Evolutionary conservation across 2,888 invertebrate species (phyloP).

Genomic region (Dysmachus trigonus): DNA sequence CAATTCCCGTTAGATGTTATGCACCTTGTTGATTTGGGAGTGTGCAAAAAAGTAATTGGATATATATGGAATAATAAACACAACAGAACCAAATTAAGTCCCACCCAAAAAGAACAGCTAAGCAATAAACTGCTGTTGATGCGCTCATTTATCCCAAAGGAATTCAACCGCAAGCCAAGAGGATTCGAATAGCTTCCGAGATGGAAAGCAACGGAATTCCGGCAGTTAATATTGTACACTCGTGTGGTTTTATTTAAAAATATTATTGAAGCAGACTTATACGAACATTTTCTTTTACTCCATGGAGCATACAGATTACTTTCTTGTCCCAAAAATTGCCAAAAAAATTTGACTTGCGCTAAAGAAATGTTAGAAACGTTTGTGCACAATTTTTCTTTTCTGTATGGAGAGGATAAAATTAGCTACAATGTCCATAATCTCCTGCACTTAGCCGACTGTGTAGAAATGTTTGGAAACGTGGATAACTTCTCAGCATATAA

Average conservation of each 20-base stretch:
- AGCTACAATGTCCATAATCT: conserved; percentile 25
- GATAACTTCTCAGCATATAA: neutral
- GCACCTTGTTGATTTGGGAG: conserved; percentile 14
- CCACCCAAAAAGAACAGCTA: neutral
- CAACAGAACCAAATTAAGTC: neutral
- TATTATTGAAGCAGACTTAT: conserved; percentile 5
- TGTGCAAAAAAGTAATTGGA: neutral
- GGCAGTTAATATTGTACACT: neutral
- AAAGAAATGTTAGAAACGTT: neutral
- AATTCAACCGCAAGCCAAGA: neutral
- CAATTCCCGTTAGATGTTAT: conserved; percentile 27
- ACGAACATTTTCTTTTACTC: conserved; percentile 10
- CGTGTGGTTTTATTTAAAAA: conserved; percentile 12
- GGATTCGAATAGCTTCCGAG: neutral
- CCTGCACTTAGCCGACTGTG: neutral
- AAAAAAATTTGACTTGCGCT: neutral
- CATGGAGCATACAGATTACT: conserved; percentile 8
- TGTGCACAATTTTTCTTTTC: neutral
- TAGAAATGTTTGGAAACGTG: neutral
- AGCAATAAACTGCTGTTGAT: neutral
- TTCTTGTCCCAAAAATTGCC: neutral
- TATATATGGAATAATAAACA: conserved; percentile 24
- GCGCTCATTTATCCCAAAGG: neutral
- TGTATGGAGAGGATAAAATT: neutral
- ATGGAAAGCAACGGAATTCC: conserved; percentile 16